These are phyloP conservation scores for Protomyctophum bolini DNA, from an alignment of 2,113 vertebrate genomes.

Conservation along the genomic window DNA sequence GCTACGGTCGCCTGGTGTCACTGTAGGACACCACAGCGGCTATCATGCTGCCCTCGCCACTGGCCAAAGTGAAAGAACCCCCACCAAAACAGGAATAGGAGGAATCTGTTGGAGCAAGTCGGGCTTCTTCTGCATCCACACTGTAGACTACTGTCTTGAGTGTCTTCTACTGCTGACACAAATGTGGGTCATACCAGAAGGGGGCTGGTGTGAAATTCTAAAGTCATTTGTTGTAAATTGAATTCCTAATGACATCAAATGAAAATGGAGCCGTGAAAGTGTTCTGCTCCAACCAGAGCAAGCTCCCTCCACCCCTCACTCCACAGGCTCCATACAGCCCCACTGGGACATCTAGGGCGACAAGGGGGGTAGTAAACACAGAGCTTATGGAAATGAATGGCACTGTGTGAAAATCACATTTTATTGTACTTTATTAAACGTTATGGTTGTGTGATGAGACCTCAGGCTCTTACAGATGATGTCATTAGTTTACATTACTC, in stretches of 20 bases:
- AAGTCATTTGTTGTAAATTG: conserved; percentile 76
- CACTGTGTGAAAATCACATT: conserved; percentile 64
- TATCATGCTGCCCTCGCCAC: conserved; percentile 8
- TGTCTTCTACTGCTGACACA: conserved; percentile 34
- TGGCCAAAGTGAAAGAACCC: neutral
- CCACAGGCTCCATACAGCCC: conserved; percentile 45
- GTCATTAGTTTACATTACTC: conserved; percentile 52
- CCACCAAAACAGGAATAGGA: conserved; percentile 8
- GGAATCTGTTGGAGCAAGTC: conserved; percentile 14
- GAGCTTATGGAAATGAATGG: conserved; percentile 70
- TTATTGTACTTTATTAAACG: conserved; percentile 71
- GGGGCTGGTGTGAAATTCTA: conserved; percentile 68
- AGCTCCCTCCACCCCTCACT: neutral
- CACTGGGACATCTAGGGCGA: conserved; percentile 51
- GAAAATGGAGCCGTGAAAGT: conserved; percentile 71
- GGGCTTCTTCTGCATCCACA: conserved; percentile 14
- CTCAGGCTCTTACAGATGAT: conserved; percentile 48
- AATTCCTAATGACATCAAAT: conserved; percentile 77
- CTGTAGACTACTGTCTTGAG: conserved; percentile 11
- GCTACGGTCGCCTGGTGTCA: conserved; percentile 9
- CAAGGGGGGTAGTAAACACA: conserved; percentile 52
- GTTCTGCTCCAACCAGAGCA: conserved; percentile 30
- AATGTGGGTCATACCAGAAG: conserved; percentile 66
- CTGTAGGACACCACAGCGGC: conserved; percentile 37
- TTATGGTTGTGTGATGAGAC: conserved; percentile 60